A percentile compares a stretch with the other conserved stretches of the same genome.
Conservation (phyloP, 2,113 vertebrate species). For the Centropus unirufus region DNA sequence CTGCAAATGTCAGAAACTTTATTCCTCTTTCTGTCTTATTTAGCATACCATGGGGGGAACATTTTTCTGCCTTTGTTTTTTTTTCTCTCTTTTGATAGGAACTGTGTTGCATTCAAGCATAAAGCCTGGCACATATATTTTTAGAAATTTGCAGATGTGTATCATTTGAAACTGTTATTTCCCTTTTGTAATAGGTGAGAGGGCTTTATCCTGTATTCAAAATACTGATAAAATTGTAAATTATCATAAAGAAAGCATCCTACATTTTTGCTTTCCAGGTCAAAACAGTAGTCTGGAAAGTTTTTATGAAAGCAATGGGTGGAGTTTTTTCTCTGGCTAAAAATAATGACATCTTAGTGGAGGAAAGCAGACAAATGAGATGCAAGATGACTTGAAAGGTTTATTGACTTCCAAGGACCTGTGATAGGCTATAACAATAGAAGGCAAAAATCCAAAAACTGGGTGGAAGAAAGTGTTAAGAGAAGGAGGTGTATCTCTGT, state of each 20-base stretch:
- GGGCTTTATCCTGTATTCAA: not conserved
- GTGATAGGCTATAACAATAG: not conserved
- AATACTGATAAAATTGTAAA: not conserved
- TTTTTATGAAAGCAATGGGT: not conserved
- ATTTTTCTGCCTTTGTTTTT: not conserved
- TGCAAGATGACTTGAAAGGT: not conserved
- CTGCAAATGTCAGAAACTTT: not conserved
- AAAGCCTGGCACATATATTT: not conserved
- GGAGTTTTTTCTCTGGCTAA: not conserved
- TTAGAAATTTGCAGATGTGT: not conserved
- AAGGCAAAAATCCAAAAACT: not conserved
- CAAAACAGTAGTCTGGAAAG: not conserved
- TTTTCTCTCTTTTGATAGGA: not conserved
- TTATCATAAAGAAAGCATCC: not conserved
- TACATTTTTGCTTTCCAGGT: not conserved
- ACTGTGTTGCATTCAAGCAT: not conserved
- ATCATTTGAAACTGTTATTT: not conserved
- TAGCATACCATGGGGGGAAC: not conserved
- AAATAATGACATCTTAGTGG: not conserved
- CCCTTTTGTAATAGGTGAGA: not conserved
- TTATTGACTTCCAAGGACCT: not conserved
- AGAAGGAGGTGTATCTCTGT: not conserved
- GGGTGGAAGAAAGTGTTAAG: not conserved
- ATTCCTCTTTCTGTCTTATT: not conserved
- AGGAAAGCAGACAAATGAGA: not conserved